phyloP scores from a whole-genome alignment of 2,888 invertebrate genomes.

The Torymus tubicola region DNA sequence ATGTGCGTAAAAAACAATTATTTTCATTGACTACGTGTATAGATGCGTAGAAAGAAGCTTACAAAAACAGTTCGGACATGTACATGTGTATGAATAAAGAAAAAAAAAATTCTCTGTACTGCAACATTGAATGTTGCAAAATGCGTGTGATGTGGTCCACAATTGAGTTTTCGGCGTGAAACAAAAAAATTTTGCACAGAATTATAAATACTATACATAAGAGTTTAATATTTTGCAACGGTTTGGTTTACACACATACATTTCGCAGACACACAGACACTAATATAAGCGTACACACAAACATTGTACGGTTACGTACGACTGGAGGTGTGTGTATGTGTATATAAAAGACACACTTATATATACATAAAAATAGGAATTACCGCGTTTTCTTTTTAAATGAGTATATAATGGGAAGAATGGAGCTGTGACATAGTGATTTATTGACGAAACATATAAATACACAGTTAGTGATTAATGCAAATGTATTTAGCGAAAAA shows the following conservation, averaged over 20 bases:
- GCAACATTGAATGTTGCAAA: conserved; percentile 46
- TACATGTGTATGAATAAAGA: no score
- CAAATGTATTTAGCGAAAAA: conserved; percentile 69
- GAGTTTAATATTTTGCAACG: conserved; percentile 57
- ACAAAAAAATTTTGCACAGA: conserved; percentile 38
- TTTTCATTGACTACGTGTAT: conserved; percentile 30
- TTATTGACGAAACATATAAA: conserved; percentile 70
- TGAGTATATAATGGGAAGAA: conserved; percentile 61
- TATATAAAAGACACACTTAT: conserved; percentile 23
- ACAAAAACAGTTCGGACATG: conserved; percentile 30
- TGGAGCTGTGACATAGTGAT: conserved; percentile 74
- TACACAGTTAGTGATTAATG: conserved; percentile 70
- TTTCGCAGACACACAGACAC: no score
- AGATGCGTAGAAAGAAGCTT: conserved; percentile 37
- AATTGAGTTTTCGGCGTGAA: conserved; percentile 16
- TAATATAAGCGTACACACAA: conserved; percentile 42
- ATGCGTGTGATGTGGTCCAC: conserved; percentile 10
- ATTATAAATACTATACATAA: conserved; percentile 55
- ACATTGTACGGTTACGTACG: background rate
- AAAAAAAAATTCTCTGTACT: conserved; percentile 27
- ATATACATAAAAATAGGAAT: conserved; percentile 31
- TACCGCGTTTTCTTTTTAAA: conserved; percentile 35
- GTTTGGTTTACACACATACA: conserved; percentile 51
- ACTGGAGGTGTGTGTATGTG: conserved; percentile 6
- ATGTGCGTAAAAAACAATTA: conserved; percentile 15